Evolutionary conservation across 2,888 invertebrate genomes (phyloP).

Genomic region (Augochlorella aurata): DNA sequence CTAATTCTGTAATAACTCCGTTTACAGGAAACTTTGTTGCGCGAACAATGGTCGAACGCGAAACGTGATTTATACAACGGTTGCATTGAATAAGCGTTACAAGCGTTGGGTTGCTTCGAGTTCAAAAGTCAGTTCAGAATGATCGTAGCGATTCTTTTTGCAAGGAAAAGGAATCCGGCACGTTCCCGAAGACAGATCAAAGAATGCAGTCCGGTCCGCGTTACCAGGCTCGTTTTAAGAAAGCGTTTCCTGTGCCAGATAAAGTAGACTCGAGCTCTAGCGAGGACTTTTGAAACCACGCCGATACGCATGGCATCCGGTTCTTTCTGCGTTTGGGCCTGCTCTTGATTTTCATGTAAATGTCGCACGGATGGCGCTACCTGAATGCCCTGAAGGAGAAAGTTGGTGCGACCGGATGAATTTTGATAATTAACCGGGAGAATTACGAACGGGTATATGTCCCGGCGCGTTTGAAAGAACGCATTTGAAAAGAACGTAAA

Average conservation of each 20-base stretch:
- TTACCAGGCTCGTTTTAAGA: background rate
- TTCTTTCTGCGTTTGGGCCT: slow-evolving; percentile 29
- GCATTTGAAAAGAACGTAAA: slow-evolving; percentile 37
- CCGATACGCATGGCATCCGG: slow-evolving; percentile 36
- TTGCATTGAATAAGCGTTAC: background rate
- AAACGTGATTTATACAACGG: background rate
- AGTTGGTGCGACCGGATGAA: background rate
- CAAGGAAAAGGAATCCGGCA: background rate
- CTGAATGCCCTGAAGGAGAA: slow-evolving; percentile 19
- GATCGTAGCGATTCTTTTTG: too few species aligned
- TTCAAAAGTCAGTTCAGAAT: background rate
- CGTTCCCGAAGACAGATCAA: background rate
- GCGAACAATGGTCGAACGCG: too few species aligned
- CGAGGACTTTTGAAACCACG: slow-evolving; percentile 13
- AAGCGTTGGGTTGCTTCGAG: background rate
- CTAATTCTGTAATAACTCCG: too few species aligned
- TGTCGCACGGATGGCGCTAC: slow-evolving; percentile 9
- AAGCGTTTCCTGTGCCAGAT: background rate
- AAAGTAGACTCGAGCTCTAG: background rate
- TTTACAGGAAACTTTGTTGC: too few species aligned
- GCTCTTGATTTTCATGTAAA: slow-evolving; percentile 47
- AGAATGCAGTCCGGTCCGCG: background rate
- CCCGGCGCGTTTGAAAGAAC: background rate
- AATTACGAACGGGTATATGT: background rate
- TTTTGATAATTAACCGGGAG: slow-evolving; percentile 8